Evolutionary conservation across 2,888 invertebrate genomes (phyloP).

Genomic region (Tromatobia lineatoria): DNA sequence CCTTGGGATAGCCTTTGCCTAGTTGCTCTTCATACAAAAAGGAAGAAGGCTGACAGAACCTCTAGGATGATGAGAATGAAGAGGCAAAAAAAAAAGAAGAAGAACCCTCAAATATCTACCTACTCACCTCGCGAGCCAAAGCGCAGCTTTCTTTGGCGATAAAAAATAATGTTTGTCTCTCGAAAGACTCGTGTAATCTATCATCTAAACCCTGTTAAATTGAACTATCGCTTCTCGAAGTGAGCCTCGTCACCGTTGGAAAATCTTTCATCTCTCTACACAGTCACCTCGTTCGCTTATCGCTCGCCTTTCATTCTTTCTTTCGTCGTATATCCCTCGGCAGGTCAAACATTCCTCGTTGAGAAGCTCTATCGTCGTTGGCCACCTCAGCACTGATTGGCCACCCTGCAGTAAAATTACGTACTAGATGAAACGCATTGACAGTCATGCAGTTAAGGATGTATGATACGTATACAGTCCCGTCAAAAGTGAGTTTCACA

Average conservation of each 20-base stretch:
- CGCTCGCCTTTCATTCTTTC: slow-evolving; percentile 10
- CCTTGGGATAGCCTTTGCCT: slow-evolving; percentile 51
- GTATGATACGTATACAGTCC: too few relatives aligned
- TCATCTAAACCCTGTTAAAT: slow-evolving; percentile 65
- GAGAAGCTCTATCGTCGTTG: background rate
- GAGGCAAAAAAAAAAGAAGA: slow-evolving; percentile 19
- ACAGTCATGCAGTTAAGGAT: background rate
- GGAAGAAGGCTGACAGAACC: slow-evolving; percentile 31
- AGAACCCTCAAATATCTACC: slow-evolving; percentile 45
- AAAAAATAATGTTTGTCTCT: slow-evolving; percentile 47
- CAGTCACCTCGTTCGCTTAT: slow-evolving; percentile 40
- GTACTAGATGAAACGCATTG: background rate
- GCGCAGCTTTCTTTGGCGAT: slow-evolving; percentile 41
- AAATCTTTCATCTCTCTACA: slow-evolving; percentile 55
- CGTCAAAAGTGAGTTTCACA: too few relatives aligned
- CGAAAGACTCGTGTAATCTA: slow-evolving; percentile 56
- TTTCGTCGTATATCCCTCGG: slow-evolving; percentile 10
- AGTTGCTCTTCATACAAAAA: slow-evolving; percentile 58
- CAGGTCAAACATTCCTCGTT: slow-evolving; percentile 34
- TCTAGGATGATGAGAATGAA: slow-evolving; percentile 48
- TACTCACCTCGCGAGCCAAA: slow-evolving; percentile 45
- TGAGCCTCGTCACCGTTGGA: slow-evolving; percentile 57
- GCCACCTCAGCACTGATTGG: background rate
- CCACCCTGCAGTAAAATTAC: background rate
- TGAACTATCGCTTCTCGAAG: slow-evolving; percentile 51